Percentiles rank a stretch among this genome's conserved stretches.
phyloP scores from a whole-genome alignment of 2,888 invertebrate species.

The Galeopsomyia nigrocyanea region DNA sequence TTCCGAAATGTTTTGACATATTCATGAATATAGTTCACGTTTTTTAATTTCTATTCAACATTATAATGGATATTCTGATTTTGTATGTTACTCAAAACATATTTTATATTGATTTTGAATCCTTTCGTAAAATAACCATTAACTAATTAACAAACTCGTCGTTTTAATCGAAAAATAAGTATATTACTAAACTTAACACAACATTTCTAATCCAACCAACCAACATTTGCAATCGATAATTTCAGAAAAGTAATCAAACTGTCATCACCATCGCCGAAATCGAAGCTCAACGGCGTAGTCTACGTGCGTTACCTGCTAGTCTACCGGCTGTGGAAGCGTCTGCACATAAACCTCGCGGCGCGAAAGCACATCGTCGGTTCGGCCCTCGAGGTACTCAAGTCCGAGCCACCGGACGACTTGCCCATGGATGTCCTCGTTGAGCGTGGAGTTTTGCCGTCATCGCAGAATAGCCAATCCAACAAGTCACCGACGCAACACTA shows the following conservation, averaged over 20 bases:
- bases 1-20: too few species aligned
- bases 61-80: too few species aligned
- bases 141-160: too few species aligned
- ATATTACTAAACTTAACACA: too few species aligned
- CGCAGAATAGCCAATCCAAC: not conserved
- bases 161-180: too few species aligned
- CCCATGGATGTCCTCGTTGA: slow-evolving; percentile 55
- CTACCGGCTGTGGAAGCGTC: slow-evolving; percentile 64
- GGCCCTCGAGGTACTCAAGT: slow-evolving; percentile 58
- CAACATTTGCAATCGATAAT: not conserved
- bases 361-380: slow-evolving; percentile 59
- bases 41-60: too few species aligned
- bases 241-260: slow-evolving; percentile 62
- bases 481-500: slow-evolving; percentile 54
- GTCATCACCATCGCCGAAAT: slow-evolving; percentile 57
- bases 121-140: too few species aligned
- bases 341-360: slow-evolving; percentile 58
- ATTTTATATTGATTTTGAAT: too few species aligned
- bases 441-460: slow-evolving; percentile 57
- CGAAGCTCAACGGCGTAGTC: slow-evolving; percentile 50
- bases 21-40: too few species aligned
- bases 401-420: slow-evolving; percentile 54
- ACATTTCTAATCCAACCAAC: too few species aligned
- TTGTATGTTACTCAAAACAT: too few species aligned
- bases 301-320: slow-evolving; percentile 64